Conservation (phyloP, 2,797 vertebrate species). For the Rhincodon typus region DNA sequence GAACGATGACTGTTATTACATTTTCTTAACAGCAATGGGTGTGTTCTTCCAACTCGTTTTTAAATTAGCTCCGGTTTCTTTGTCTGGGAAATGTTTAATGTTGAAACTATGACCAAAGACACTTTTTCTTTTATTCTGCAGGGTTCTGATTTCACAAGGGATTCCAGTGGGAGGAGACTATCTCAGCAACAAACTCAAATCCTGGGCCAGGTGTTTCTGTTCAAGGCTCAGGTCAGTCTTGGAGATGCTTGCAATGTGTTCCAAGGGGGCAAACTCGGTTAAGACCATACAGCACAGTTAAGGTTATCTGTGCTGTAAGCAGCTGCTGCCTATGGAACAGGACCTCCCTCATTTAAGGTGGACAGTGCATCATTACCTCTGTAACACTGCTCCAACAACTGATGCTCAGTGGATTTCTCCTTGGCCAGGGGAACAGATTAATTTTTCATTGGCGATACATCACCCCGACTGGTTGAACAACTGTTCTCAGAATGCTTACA, state of each 20-base stretch:
- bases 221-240: not conserved
- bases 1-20: not conserved
- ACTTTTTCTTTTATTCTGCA: not conserved
- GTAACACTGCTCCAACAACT: not conserved
- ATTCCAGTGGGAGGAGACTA: not conserved
- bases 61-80: not conserved
- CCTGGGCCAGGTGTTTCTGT: not conserved
- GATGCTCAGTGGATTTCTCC: too few relatives aligned
- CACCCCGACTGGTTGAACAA: not conserved
- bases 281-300: not conserved
- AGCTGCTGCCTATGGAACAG: not conserved
- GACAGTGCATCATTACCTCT: not conserved
- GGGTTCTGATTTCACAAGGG: not conserved
- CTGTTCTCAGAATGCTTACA: not conserved
- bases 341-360: too few relatives aligned
- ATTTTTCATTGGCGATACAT: not conserved
- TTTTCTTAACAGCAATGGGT: constrained; percentile 5
- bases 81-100: not conserved
- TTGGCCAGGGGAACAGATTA: not conserved
- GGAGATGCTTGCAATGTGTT: not conserved
- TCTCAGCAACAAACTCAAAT: not conserved
- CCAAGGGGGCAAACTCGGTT: not conserved
- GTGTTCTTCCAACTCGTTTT: not conserved
- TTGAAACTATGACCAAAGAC: not conserved
- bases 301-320: not conserved